Percentiles rank a stretch among this genome's conserved stretches.
These are phyloP conservation scores for Oceanites oceanicus DNA, from an alignment of 2,113 vertebrate species.

Conservation along the genomic window DNA sequence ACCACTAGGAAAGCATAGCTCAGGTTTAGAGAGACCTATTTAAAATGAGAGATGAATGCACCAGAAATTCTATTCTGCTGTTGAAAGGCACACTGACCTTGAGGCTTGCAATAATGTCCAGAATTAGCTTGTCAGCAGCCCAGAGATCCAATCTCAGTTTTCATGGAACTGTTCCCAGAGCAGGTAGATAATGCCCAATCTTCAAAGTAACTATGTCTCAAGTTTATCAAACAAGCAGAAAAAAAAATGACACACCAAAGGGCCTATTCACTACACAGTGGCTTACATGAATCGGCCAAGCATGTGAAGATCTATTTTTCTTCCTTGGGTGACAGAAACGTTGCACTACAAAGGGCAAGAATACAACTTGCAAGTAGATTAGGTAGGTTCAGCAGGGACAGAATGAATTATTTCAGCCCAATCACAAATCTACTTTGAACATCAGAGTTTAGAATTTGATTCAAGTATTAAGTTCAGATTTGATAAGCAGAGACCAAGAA, in stretches of 20 bases:
- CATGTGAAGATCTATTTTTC: constrained; percentile 56
- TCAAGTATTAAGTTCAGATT: constrained; percentile 9
- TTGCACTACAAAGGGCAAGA: constrained; percentile 35
- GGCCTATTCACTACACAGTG: constrained; percentile 42
- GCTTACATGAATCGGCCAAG: constrained; percentile 18
- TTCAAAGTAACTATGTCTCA: constrained; percentile 67
- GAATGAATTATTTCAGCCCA: constrained; percentile 29
- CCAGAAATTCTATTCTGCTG: constrained; percentile 49
- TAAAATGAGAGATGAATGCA: constrained; percentile 34
- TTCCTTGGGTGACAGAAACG: constrained; percentile 54
- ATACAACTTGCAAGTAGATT: neutral
- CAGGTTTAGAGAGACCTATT: constrained; percentile 3
- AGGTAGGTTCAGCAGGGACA: neutral
- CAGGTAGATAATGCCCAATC: constrained; percentile 54
- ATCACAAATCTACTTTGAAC: constrained; percentile 21
- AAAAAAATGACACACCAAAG: constrained; percentile 51
- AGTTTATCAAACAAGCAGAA: constrained; percentile 55
- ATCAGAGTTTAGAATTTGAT: constrained; percentile 9
- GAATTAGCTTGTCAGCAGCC: constrained; percentile 67
- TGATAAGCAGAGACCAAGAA: neutral
- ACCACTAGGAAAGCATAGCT: neutral
- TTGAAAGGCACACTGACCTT: constrained; percentile 53
- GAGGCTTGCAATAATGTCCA: constrained; percentile 44
- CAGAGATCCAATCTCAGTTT: constrained; percentile 57
- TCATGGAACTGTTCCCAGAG: constrained; percentile 58